Conservation (phyloP, 92 coral and sea anemone species). For the Phenganax subtilis region DNA sequence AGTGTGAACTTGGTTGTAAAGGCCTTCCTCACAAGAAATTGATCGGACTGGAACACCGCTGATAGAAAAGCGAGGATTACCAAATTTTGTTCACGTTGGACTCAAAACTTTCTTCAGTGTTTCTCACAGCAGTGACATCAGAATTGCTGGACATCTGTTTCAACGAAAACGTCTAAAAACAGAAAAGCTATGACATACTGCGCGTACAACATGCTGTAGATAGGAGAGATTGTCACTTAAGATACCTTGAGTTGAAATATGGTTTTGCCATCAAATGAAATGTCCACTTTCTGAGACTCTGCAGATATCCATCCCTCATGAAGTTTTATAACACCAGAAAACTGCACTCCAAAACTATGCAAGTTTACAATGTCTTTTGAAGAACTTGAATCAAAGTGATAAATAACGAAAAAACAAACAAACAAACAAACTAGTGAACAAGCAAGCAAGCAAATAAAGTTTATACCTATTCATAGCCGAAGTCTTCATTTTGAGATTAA, state of each 20-base stretch:
- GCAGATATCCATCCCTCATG: slow-evolving; percentile 48
- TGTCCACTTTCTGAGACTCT: slow-evolving; percentile 49
- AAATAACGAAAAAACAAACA: neutral
- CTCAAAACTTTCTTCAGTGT: slow-evolving; percentile 51
- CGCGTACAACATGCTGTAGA: neutral
- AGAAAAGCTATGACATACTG: neutral
- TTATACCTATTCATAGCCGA: slow-evolving; percentile 15
- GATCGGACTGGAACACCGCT: neutral
- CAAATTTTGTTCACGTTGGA: slow-evolving; percentile 63
- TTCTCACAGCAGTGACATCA: slow-evolving; percentile 57
- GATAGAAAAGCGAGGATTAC: slow-evolving; percentile 30
- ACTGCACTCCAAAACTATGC: slow-evolving; percentile 78
- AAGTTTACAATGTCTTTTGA: neutral
- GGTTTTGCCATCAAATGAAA: slow-evolving; percentile 61
- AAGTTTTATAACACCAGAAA: slow-evolving; percentile 51
- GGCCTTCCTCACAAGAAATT: too few relatives aligned
- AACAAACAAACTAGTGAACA: neutral
- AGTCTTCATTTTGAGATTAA: slow-evolving; percentile 24
- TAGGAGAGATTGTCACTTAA: too few relatives aligned
- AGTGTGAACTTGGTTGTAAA: too few relatives aligned
- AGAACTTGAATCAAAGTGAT: neutral
- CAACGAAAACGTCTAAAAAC: slow-evolving; percentile 54
- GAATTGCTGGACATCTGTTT: slow-evolving; percentile 56
- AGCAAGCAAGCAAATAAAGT: neutral
- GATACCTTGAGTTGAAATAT: slow-evolving; percentile 71